Conservation (phyloP, 2,888 invertebrate genomes). For the Rhynchonema sp. region DNA sequence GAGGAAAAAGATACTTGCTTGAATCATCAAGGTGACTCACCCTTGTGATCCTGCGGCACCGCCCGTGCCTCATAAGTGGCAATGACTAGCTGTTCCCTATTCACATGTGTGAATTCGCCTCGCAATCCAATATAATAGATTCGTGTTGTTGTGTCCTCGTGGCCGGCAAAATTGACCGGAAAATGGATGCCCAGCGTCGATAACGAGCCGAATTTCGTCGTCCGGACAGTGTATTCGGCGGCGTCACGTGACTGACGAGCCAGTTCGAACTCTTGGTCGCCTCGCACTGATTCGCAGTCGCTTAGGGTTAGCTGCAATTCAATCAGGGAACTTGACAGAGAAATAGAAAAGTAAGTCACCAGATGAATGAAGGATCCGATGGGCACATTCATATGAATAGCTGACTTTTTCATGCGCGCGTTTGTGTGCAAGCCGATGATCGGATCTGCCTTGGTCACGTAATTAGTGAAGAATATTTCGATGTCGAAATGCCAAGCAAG, state of each 20-base stretch:
- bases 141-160: conserved; percentile 49
- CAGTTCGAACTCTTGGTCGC: conserved; percentile 60
- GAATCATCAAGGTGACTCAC: too few relatives aligned
- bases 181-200: conserved; percentile 74
- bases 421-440: too few relatives aligned
- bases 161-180: conserved; percentile 64
- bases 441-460: too few relatives aligned
- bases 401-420: too few relatives aligned
- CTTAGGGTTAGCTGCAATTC: not conserved
- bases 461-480: too few relatives aligned
- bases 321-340: too few relatives aligned
- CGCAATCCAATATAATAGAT: conserved; percentile 73
- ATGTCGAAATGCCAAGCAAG: too few relatives aligned
- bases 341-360: too few relatives aligned
- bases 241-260: conserved; percentile 54
- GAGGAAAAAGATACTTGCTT: not conserved
- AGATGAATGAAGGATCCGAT: too few relatives aligned
- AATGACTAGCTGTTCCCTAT: conserved; percentile 13
- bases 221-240: conserved; percentile 69
- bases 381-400: too few relatives aligned
- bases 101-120: conserved; percentile 61
- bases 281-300: conserved; percentile 13
- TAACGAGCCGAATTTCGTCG: conserved; percentile 74
- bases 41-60: conserved; percentile 24
- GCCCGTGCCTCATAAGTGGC: conserved; percentile 24